These are phyloP conservation scores for Acrocephalus scirpaceus DNA, from an alignment of 2,797 vertebrate genomes.

Conservation along the genomic window DNA sequence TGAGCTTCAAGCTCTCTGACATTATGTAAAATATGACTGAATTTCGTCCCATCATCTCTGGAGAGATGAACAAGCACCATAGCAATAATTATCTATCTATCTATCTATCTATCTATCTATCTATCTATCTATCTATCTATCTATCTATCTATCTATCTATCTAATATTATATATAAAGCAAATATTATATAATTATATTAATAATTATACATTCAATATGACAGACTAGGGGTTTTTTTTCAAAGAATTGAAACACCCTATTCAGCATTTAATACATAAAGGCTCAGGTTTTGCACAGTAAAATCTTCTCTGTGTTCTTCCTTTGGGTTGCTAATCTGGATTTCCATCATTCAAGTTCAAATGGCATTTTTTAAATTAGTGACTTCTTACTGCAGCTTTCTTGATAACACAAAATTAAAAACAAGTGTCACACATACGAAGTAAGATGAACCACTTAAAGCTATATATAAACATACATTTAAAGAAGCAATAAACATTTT, in stretches of 20 bases:
- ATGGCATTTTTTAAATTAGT: slow-evolving; percentile 22
- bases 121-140: too few relatives aligned
- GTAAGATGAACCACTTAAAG: slow-evolving; percentile 33
- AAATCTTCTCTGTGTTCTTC: slow-evolving; percentile 7
- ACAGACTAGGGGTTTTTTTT: not conserved
- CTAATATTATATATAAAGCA: not conserved
- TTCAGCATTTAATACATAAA: not conserved
- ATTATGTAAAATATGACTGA: not conserved
- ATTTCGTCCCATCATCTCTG: not conserved
- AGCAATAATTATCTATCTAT: not conserved
- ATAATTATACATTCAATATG: not conserved
- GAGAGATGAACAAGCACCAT: not conserved
- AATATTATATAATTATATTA: not conserved
- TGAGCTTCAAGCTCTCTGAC: not conserved
- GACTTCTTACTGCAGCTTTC: slow-evolving; percentile 19
- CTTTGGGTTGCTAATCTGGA: slow-evolving; percentile 31
- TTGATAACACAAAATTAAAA: slow-evolving; percentile 47
- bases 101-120: too few relatives aligned
- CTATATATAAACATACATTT: slow-evolving; percentile 22
- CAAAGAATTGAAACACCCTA: not conserved
- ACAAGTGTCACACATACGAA: not conserved
- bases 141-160: too few relatives aligned
- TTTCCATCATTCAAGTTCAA: slow-evolving; percentile 42
- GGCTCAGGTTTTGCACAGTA: not conserved
- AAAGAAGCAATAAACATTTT: slow-evolving; percentile 47